phyloP scores from a whole-genome alignment of 2,797 vertebrate species.

The Capromys pilorides region DNA sequence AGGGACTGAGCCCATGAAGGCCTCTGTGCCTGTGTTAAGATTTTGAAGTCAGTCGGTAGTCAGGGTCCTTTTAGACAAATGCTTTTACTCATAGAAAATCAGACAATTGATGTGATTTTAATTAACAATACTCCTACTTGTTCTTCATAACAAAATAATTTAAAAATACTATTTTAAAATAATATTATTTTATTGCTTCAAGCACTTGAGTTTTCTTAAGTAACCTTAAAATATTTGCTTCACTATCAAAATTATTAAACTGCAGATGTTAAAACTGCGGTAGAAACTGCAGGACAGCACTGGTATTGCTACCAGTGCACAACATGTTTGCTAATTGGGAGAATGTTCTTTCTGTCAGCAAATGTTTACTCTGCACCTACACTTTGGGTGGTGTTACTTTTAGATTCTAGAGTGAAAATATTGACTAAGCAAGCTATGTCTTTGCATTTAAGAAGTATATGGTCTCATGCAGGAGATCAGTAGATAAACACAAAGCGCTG shows the following conservation, averaged over 20 bases:
- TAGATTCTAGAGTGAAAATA: constrained; percentile 15
- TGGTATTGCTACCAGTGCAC: background rate
- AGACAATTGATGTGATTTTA: background rate
- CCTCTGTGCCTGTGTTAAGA: background rate
- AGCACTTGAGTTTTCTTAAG: background rate
- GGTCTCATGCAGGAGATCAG: background rate
- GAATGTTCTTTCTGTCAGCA: background rate
- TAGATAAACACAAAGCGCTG: background rate
- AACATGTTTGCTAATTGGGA: background rate
- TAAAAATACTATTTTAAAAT: background rate
- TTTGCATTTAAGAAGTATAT: background rate
- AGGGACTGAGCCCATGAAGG: background rate
- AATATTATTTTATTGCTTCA: background rate
- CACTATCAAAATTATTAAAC: constrained; percentile 39
- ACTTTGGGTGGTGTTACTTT: background rate
- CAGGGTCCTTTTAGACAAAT: background rate
- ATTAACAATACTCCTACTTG: background rate
- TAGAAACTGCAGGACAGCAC: background rate
- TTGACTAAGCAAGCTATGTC: background rate
- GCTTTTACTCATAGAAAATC: background rate
- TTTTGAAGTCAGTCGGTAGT: background rate
- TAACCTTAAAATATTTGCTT: background rate
- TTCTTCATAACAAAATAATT: background rate
- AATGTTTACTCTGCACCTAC: background rate
- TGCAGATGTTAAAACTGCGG: background rate